Evolutionary conservation across 2,888 invertebrate genomes (phyloP), one percentile per base, ranked within the genome.

Genomic region (Tuta absoluta): DNA sequence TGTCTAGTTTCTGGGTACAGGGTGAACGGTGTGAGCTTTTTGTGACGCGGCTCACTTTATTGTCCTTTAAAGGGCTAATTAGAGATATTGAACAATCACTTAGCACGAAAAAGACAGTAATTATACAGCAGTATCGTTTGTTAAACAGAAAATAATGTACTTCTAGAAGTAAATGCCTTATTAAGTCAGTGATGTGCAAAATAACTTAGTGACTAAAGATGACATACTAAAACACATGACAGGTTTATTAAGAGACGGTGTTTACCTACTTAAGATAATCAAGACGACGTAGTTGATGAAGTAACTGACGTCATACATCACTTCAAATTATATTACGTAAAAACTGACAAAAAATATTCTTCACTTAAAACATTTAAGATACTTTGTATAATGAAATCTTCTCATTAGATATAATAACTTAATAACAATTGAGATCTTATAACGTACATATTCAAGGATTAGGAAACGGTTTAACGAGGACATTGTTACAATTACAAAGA

Each of bases 1-100:
- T 85, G 85, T 86, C 88, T 89, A 86, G 83, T 77, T 78, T 80
- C 78, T 76, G 76, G 71, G 71, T 76, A 78, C 74, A 67, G 72
- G 77, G 77, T 75, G 79, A 80, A 77, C 72, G 79, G 80, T 80
- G 73, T 67, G 65, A 65, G 69, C 67, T 72, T 70, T 79, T 77
- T 82, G 82, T 76, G 76, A 75, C 66, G 67, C 70, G 75, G 76
- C 68, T 24, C 64, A 41, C 69, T 72, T 71, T 70, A 69, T 67
- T 65, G 65, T 75, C 75, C 74, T 67, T 76, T 76, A 79, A 75
- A 72, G 76, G 74, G 71, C 72, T 81, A 82, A 81, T 80, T 76
- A 75, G 70, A 68, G 65, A 69, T 68, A 69, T 63, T 41, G 38
- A 63, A 67, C 71, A 74, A 74, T 71, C 72, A 71, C 67, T 71